Conservation (phyloP, 2,888 invertebrate genomes). For the Diaphora mendica region DNA sequence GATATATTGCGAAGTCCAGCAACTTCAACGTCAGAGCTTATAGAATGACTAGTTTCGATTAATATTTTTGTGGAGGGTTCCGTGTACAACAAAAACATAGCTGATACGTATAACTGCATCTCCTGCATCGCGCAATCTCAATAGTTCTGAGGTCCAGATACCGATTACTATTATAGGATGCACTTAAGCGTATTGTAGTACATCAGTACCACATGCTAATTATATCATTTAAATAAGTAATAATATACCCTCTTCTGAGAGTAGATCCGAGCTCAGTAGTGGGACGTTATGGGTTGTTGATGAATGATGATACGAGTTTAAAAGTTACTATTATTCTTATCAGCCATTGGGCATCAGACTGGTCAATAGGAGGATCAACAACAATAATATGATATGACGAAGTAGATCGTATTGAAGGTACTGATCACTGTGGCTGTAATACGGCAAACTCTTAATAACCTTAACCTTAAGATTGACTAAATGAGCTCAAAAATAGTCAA, state of each 20-base stretch:
- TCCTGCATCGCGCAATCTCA: not conserved
- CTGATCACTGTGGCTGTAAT: not conserved
- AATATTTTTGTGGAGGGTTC: not conserved
- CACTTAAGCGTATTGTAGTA: too few species aligned
- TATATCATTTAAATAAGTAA: too few species aligned
- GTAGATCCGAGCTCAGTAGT: too few species aligned
- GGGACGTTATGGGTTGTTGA: too few species aligned
- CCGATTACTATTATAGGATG: too few species aligned
- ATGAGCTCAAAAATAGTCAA: not conserved
- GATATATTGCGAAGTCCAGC: slow-evolving; percentile 50
- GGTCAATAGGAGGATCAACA: not conserved
- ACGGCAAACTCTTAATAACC: not conserved
- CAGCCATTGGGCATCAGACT: too few species aligned
- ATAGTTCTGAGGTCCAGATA: not conserved
- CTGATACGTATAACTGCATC: too few species aligned
- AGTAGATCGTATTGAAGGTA: not conserved
- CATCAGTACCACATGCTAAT: too few species aligned
- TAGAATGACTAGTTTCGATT: slow-evolving; percentile 1
- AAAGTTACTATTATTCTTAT: too few species aligned
- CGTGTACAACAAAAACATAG: not conserved
- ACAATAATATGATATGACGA: not conserved
- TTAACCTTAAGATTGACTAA: not conserved
- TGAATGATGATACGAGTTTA: too few species aligned
- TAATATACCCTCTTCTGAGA: too few species aligned
- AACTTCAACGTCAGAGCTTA: not conserved